Percentiles rank a stretch among this genome's conserved stretches.
phyloP scores from a whole-genome alignment of 1,140 invertebrate genomes.

The Eumaeus atala region DNA sequence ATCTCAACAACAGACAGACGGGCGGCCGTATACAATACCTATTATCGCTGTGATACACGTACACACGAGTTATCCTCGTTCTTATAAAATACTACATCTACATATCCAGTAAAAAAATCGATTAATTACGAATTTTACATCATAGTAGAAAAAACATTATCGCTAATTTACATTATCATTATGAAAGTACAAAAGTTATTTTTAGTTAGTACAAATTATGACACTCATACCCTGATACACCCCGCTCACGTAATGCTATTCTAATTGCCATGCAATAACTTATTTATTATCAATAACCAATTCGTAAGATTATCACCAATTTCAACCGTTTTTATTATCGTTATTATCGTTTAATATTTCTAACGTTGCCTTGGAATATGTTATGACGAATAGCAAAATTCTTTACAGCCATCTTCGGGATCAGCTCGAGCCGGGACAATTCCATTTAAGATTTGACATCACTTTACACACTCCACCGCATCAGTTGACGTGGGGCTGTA shows the following conservation, averaged over 20 bases:
- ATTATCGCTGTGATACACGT: constrained; percentile 72
- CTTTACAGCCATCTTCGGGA: neutral
- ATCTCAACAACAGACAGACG: constrained; percentile 41
- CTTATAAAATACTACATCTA: constrained; percentile 72
- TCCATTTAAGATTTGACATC: constrained; percentile 30
- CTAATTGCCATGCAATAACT: constrained; percentile 70
- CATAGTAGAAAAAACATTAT: constrained; percentile 68
- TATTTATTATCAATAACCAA: constrained; percentile 72
- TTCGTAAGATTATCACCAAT: constrained; percentile 70
- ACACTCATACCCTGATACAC: constrained; percentile 75
- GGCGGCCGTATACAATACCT: constrained; percentile 54
- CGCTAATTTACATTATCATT: constrained; percentile 64
- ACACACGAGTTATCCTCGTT: constrained; percentile 47
- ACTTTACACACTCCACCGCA: constrained; percentile 40
- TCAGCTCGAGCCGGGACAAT: constrained; percentile 7
- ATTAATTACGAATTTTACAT: constrained; percentile 63
- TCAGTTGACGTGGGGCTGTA: constrained; percentile 33
- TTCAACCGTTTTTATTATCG: constrained; percentile 28
- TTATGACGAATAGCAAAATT: constrained; percentile 1
- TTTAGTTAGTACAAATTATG: constrained; percentile 65
- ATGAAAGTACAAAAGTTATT: constrained; percentile 71
- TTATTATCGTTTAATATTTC: no score
- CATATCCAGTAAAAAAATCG: constrained; percentile 67
- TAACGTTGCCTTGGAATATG: neutral
- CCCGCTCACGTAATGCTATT: constrained; percentile 68